A percentile compares a stretch with the other conserved stretches of the same genome.
Evolutionary conservation across 2,888 invertebrate genomes (phyloP).

Genomic region (Perizoma affinitatum): DNA sequence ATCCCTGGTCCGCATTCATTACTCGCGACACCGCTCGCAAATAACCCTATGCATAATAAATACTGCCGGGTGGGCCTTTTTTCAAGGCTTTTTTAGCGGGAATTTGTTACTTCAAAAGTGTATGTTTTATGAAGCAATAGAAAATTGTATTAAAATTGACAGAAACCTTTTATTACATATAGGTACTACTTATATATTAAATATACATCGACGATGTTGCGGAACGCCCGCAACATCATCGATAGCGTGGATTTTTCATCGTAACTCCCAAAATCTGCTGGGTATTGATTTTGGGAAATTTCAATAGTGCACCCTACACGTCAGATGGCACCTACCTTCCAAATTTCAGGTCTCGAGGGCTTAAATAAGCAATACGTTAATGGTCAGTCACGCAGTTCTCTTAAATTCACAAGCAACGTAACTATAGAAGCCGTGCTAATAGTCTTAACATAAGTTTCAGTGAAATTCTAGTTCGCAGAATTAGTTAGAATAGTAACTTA

Average conservation of each 20-base stretch:
- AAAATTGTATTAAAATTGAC: constrained; percentile 3
- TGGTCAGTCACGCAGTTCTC: no score
- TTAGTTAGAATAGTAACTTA: neutral
- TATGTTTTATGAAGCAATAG: constrained; percentile 18
- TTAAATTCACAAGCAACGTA: constrained; percentile 1
- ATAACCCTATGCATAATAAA: constrained; percentile 55
- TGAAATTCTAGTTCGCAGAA: constrained; percentile 9
- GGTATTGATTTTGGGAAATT: no score
- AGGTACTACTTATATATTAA: no score
- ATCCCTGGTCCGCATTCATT: constrained; percentile 45
- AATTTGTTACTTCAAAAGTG: constrained; percentile 23
- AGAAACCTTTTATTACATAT: neutral
- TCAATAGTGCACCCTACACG: no score
- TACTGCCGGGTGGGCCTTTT: constrained; percentile 28
- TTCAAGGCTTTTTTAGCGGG: constrained; percentile 23
- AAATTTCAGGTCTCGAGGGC: no score
- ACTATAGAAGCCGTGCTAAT: neutral
- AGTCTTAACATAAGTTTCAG: neutral
- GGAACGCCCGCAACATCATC: no score
- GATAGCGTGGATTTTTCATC: no score
- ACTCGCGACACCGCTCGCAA: constrained; percentile 47
- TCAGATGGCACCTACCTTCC: no score
- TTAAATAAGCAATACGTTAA: no score
- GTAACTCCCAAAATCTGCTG: no score
- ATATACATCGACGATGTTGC: no score